Percentiles rank a stretch among this genome's conserved stretches.
Evolutionary conservation across 2,797 vertebrate genomes (phyloP).

Genomic region (Gastrophryne carolinensis): DNA sequence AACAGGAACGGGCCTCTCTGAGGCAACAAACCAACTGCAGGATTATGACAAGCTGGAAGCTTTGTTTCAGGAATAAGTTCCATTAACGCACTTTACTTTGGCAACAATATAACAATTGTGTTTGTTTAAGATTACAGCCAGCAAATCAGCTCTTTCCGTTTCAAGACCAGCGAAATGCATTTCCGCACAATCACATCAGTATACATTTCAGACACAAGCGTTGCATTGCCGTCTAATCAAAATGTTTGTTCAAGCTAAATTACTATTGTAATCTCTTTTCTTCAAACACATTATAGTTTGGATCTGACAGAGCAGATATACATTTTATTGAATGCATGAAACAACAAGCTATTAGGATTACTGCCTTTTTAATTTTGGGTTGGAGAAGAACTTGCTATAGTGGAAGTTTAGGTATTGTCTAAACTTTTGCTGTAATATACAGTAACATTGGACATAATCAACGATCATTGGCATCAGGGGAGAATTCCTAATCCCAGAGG

Average conservation of each 20-base stretch:
- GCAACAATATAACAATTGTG: not conserved
- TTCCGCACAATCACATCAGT: not conserved
- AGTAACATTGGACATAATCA: too few species aligned
- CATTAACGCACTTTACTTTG: not conserved
- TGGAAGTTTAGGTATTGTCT: too few species aligned
- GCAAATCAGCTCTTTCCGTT: not conserved
- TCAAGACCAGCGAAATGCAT: not conserved
- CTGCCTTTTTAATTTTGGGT: too few species aligned
- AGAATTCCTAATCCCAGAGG: too few species aligned
- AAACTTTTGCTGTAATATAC: too few species aligned
- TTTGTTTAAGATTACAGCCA: not conserved
- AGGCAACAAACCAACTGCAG: not conserved
- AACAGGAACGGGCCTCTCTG: conserved; percentile 2
- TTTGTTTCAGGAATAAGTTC: not conserved
- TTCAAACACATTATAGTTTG: not conserved
- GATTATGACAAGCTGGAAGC: not conserved
- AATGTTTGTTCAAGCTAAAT: not conserved
- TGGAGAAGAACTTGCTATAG: too few species aligned
- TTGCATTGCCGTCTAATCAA: not conserved
- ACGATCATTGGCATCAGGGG: too few species aligned
- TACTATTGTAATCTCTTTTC: not conserved
- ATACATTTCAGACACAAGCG: not conserved
- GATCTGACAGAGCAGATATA: not conserved
- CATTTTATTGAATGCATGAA: not conserved
- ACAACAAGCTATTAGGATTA: not conserved